Evolutionary conservation across 2,797 vertebrate species (phyloP).

Genomic region (Carcharodon carcharias): DNA sequence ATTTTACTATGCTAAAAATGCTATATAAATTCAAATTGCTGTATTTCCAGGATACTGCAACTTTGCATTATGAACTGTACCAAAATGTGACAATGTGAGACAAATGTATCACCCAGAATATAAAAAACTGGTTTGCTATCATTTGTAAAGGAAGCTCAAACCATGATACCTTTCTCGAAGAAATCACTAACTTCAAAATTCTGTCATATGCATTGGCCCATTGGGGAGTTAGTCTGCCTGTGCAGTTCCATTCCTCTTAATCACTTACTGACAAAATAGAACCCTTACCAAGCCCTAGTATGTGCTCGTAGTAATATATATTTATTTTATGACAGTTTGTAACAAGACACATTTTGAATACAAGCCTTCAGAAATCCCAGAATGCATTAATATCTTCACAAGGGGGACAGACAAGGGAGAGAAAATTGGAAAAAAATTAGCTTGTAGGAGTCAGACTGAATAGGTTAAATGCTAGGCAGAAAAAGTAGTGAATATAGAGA

Average conservation of each 20-base stretch:
- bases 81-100: neutral
- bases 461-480: neutral
- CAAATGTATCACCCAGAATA: neutral
- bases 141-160: neutral
- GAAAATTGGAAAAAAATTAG: neutral
- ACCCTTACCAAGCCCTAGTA: neutral
- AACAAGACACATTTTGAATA: neutral
- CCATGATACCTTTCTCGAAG: neutral
- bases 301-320: neutral
- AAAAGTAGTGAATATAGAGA: neutral
- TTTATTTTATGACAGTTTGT: neutral
- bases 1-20: too few relatives aligned
- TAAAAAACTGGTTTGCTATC: neutral
- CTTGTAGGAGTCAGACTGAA: neutral
- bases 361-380: neutral
- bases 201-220: neutral
- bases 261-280: neutral
- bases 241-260: neutral
- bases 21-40: too few relatives aligned
- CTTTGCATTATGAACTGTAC: neutral
- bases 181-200: neutral
- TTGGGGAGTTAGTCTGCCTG: neutral
- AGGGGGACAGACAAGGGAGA: neutral
- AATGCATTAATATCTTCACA: neutral
- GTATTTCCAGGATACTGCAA: neutral